Evolutionary conservation across 2,888 invertebrate species (phyloP).

Genomic region (Sarcophaga subvicina): DNA sequence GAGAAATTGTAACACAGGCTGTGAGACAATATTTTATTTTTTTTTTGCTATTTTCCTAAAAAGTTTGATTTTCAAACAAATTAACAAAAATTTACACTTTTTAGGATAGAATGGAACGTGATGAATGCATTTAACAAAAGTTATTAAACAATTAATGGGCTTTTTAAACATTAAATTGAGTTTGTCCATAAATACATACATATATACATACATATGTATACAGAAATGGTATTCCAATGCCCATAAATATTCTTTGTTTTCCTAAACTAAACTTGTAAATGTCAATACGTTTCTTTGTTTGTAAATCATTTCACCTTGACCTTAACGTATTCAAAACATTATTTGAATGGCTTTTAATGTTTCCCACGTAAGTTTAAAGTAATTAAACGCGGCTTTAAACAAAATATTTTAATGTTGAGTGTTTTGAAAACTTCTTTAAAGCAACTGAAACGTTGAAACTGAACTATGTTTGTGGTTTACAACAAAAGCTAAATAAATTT

Average conservation of each 20-base stretch:
- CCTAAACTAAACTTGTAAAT: constrained; percentile 2
- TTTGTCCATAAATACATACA: not conserved
- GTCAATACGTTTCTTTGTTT: not conserved
- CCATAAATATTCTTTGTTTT: too few species aligned
- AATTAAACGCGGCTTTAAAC: not conserved
- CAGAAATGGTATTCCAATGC: not conserved
- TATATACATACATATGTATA: not conserved
- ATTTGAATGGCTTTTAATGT: too few species aligned
- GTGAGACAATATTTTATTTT: too few species aligned
- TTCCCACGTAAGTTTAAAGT: constrained; percentile 55
- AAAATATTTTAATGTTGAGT: not conserved
- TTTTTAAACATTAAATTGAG: too few species aligned
- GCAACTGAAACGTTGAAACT: not conserved
- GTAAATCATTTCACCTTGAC: constrained; percentile 51
- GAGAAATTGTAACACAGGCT: too few species aligned
- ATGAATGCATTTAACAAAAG: too few species aligned
- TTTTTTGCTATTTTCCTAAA: too few species aligned
- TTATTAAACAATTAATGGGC: too few species aligned
- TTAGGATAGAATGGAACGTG: too few species aligned
- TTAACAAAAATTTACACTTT: too few species aligned
- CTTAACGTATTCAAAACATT: constrained; percentile 1
- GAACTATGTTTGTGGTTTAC: constrained; percentile 17
- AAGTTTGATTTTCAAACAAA: too few species aligned
- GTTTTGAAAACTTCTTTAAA: constrained; percentile 3
- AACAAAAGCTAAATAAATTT: not conserved